phyloP scores from a whole-genome alignment of 2,113 vertebrate species.

The Oreochromis tanganicae region DNA sequence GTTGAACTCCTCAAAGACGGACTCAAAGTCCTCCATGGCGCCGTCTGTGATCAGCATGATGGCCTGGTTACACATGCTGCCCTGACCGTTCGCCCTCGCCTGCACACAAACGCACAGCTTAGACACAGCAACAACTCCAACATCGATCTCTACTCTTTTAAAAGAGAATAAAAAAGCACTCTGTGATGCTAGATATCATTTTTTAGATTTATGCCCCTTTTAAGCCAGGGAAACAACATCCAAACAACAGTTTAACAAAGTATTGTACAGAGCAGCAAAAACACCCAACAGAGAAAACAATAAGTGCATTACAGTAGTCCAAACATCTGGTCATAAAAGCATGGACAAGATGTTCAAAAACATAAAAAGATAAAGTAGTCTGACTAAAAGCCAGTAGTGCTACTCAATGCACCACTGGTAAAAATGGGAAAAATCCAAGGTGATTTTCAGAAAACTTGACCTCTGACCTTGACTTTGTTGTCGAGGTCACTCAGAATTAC shows the following conservation, averaged over 20 bases:
- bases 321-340: background rate
- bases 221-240: background rate
- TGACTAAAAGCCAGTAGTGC: background rate
- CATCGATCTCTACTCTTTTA: background rate
- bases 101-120: conserved; percentile 6
- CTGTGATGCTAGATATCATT: background rate
- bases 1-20: conserved; percentile 91
- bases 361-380: background rate
- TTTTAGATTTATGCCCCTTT: background rate
- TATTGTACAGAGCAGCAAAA: rapidly evolving
- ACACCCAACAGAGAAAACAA: background rate
- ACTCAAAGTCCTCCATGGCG: conserved; percentile 90
- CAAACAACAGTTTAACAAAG: background rate
- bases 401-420: background rate
- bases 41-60: conserved; percentile 98
- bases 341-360: background rate
- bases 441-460: background rate
- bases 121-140: background rate
- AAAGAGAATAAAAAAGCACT: background rate
- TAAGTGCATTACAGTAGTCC: background rate
- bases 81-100: conserved; percentile 75
- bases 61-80: conserved; percentile 94
- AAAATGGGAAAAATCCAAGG: background rate
- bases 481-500: background rate
- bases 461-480: background rate